These are phyloP conservation scores for Microtus richardsoni DNA, from an alignment of 2,113 vertebrate genomes.

Conservation along the genomic window DNA sequence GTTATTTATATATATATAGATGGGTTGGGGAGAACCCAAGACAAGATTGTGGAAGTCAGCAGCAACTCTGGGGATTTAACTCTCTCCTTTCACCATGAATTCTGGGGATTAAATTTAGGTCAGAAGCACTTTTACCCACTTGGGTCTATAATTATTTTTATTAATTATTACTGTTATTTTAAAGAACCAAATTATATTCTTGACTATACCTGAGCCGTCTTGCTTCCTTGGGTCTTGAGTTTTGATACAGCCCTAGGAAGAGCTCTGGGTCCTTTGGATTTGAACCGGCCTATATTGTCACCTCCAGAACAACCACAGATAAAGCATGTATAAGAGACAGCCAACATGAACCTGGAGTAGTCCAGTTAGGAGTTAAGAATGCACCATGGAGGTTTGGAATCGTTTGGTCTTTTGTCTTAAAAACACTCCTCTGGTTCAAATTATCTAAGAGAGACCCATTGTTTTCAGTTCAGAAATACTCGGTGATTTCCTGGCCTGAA, in stretches of 20 bases:
- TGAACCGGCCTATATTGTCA: background rate
- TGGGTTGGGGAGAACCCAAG: no score
- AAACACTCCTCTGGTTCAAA: constrained; percentile 13
- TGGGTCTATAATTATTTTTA: background rate
- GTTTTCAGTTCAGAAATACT: constrained; percentile 4
- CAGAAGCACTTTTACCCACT: background rate
- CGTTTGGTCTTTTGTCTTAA: constrained; percentile 30
- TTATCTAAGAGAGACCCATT: background rate
- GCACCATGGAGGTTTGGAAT: background rate
- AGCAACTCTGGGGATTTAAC: background rate
- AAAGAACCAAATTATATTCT: background rate
- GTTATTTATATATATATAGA: background rate
- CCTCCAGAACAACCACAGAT: background rate
- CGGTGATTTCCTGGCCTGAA: background rate
- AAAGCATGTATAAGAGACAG: background rate
- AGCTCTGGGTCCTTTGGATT: background rate
- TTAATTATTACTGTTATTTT: background rate
- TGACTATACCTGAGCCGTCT: background rate
- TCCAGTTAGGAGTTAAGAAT: background rate
- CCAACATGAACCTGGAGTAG: background rate
- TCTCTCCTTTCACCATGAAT: background rate
- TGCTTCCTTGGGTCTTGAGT: background rate
- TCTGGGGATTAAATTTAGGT: background rate
- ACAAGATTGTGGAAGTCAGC: background rate
- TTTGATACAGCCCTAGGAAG: constrained; percentile 21